These are phyloP conservation scores for Mionectes macconnelli DNA, from an alignment of 2,113 vertebrate genomes.

Conservation along the genomic window DNA sequence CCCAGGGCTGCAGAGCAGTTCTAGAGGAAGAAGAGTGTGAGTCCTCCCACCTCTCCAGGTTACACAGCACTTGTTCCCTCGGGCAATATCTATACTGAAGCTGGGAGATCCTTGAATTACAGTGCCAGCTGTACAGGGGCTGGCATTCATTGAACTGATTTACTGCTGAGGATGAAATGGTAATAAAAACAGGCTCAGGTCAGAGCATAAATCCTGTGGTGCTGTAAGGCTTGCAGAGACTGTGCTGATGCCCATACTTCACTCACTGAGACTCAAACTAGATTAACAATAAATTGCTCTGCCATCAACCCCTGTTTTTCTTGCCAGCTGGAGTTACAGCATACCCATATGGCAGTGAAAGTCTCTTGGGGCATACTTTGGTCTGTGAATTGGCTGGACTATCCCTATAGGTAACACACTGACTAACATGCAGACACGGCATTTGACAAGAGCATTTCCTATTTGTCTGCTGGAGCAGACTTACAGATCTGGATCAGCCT, in stretches of 20 bases:
- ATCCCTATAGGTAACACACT: neutral
- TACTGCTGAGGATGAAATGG: neutral
- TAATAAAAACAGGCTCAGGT: neutral
- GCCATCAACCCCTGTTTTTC: neutral
- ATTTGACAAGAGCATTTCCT: neutral
- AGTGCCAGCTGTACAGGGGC: neutral
- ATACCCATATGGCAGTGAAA: neutral
- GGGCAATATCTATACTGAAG: neutral
- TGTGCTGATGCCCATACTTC: neutral
- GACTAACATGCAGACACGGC: rapidly evolving
- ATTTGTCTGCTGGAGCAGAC: neutral
- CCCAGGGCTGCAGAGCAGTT: neutral
- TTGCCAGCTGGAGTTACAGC: neutral
- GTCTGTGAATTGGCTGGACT: neutral
- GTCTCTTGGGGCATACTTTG: neutral
- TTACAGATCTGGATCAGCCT: neutral
- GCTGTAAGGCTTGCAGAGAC: neutral
- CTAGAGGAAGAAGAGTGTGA: neutral
- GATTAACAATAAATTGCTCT: neutral
- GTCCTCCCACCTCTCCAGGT: neutral
- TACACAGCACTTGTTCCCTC: neutral
- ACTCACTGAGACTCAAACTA: neutral
- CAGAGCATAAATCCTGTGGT: rapidly evolving
- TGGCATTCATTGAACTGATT: neutral
- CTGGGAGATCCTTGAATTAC: neutral